A percentile compares a stretch with the other conserved stretches of the same genome.
Evolutionary conservation across 1,140 invertebrate species (phyloP).

Genomic region (Lasaia peninsularis): DNA sequence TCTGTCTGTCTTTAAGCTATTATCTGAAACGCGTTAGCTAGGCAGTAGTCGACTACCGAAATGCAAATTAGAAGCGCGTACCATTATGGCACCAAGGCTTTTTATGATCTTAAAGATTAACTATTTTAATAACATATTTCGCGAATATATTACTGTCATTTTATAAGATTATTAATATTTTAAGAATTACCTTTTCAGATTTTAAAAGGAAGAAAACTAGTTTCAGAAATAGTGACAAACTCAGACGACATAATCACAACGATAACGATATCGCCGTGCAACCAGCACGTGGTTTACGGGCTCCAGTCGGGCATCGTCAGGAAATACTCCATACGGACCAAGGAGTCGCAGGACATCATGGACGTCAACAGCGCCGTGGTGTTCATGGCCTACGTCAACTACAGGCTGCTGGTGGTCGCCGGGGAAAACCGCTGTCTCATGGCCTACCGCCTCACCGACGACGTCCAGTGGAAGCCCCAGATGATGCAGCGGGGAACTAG

Average conservation of each 20-base stretch:
- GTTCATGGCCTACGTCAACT: slow-evolving; percentile 51
- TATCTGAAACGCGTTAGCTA: no score
- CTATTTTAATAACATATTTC: no score
- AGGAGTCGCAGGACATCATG: slow-evolving; percentile 49
- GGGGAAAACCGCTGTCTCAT: slow-evolving; percentile 56
- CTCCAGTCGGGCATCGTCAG: slow-evolving; percentile 47
- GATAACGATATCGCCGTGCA: slow-evolving; percentile 62
- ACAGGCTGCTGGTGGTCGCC: slow-evolving; percentile 47
- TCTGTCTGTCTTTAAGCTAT: no score
- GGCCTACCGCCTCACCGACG: slow-evolving; percentile 41
- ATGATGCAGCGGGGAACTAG: slow-evolving; percentile 57
- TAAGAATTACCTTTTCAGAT: slow-evolving; percentile 36
- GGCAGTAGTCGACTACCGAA: no score
- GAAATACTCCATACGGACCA: slow-evolving; percentile 46
- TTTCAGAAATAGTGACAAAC: slow-evolving; percentile 53
- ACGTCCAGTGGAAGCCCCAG: slow-evolving; percentile 45
- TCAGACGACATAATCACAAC: slow-evolving; percentile 47
- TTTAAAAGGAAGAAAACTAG: slow-evolving; percentile 56
- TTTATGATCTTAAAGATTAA: no score
- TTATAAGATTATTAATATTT: neutral
- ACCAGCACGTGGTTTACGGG: slow-evolving; percentile 61
- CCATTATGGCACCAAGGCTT: no score
- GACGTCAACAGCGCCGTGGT: slow-evolving; percentile 51
- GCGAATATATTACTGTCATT: no score
- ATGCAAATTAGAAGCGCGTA: no score